Base-by-base conservation (phyloP, 2,888 invertebrate genomes). In the Orthosia gothica region DNA sequence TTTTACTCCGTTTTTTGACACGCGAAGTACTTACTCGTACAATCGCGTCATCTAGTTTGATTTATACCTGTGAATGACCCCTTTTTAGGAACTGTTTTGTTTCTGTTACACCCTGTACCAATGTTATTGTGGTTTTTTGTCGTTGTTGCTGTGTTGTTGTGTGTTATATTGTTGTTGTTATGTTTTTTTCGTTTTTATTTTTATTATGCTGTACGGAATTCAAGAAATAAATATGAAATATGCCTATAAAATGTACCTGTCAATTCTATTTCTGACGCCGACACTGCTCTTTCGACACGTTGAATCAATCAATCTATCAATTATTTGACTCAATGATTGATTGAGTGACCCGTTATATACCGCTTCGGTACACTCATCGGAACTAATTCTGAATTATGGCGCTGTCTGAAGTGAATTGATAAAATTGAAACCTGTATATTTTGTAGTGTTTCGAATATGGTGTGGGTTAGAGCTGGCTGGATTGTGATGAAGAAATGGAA, bases 301-400 rank as follows among this genome's bases (percentile, higher is more conserved):
- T 77, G 62, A 74, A 81, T 78, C 78, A 78, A 81, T 78, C 74
- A 26, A 70, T 77, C 63, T 11, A 74, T 74, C 66, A 83, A 77
- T 77, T 70, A 70, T 69, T 32, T 57, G 55, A 81, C 40, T 75
- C 57, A 66, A 3, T 57, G 82, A 81, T 79, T 76, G 82, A 76
- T 65, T 65, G 76, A 57, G 40, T 76, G 82, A 81, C 55, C 82
- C 76, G 81, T 81, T 81, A 69, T 62, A 26, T 77, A 58, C 67
- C 81, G 77, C 66, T 65, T 54, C 49, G 16, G 9, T 67, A 54
- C 2, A 54, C 58, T 45, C 52, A 1, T 81, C 16, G 54, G 54
- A 81, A 67, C 81, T 32, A 81, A 78, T 81, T 63, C 40, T 74
- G 49, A 67, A 67, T 74, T 58, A 63, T 74, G 49, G 16, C 15